These are phyloP conservation scores for Achroia grisella DNA, from an alignment of 1,140 invertebrate species.

Conservation along the genomic window DNA sequence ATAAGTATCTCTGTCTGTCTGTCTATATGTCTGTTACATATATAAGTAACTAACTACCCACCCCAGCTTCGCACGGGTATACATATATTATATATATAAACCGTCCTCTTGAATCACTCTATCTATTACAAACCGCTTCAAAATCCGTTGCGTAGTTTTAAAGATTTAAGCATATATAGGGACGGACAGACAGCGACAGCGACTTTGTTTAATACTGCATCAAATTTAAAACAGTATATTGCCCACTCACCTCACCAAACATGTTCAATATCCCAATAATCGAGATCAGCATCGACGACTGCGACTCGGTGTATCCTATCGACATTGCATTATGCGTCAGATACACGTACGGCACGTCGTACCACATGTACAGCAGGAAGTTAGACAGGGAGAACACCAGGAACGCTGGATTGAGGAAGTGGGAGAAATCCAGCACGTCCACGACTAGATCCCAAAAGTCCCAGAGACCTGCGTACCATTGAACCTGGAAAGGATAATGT, in stretches of 20 bases:
- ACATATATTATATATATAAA: no score
- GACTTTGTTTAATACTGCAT: no score
- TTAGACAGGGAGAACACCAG: conserved; percentile 89
- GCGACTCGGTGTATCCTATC: conserved; percentile 81
- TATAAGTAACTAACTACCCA: no score
- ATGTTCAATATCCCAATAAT: conserved; percentile 91
- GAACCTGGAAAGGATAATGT: conserved; percentile 48
- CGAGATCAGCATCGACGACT: conserved; percentile 87
- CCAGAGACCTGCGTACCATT: conserved; percentile 82
- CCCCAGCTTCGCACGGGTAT: no score
- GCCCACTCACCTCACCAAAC: conserved; percentile 87
- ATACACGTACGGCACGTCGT: conserved; percentile 92
- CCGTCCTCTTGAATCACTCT: no score
- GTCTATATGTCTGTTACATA: no score
- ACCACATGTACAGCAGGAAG: conserved; percentile 90
- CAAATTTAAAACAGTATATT: neutral
- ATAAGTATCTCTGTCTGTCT: no score
- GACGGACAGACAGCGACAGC: no score
- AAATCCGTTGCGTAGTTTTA: no score
- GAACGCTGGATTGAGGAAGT: conserved; percentile 83
- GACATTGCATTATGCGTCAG: conserved; percentile 79
- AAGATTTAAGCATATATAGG: no score
- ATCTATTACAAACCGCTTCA: no score
- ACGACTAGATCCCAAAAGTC: conserved; percentile 84
- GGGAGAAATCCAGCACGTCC: conserved; percentile 87